Base-by-base conservation (phyloP, 1,140 invertebrate genomes). In the Acromyrmex heyeri region DNA sequence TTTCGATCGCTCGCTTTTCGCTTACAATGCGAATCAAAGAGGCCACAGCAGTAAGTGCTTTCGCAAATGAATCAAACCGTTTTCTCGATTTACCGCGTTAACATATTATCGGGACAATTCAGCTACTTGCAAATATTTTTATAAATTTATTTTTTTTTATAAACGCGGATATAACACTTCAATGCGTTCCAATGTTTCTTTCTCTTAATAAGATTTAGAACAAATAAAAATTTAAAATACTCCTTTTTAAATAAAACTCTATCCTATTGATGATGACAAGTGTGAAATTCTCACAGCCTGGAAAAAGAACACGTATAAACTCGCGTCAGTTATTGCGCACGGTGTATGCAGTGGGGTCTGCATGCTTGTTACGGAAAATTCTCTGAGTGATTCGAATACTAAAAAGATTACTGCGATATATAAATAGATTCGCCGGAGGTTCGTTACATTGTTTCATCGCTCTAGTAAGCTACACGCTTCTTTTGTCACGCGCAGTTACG, bases 381-480 rank as follows among this genome's bases (percentile, higher is more conserved):
- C 27, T 57, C 50, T 65, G 38, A 72, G 65, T 16, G 65, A 78
- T 86, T 87, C 86, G 73, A 86, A 61, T 86, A 85, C 73, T 87
- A 85, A 87, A 86, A 57, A 64, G 38, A 73, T 83, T 75, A 61
- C 69, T 5, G 55, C 27, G 57, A 83, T 73, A 78, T 55, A 86
- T 86, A 86, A 75, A 87, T 75, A 86, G 76, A 86, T 86, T 87
- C 59, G 53, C 61, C 30, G 59, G 53, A 55, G 61, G 44, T 86
- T 86, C 67, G 87, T 75, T 88, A 86, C 14, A 79, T 88, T 79
- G 87, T 86, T 86, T 78, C 75, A 67, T 14, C 78, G 87, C 83
- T 88, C 87, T 88, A 73, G 72, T 88, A 81, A 88, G 8, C 48
- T 79, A 72, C 73, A 86, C 38, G 59, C 85, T 72, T 81, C 86